Base-by-base conservation (phyloP, 2,888 invertebrate species). In the Nephrotoma flavescens region DNA sequence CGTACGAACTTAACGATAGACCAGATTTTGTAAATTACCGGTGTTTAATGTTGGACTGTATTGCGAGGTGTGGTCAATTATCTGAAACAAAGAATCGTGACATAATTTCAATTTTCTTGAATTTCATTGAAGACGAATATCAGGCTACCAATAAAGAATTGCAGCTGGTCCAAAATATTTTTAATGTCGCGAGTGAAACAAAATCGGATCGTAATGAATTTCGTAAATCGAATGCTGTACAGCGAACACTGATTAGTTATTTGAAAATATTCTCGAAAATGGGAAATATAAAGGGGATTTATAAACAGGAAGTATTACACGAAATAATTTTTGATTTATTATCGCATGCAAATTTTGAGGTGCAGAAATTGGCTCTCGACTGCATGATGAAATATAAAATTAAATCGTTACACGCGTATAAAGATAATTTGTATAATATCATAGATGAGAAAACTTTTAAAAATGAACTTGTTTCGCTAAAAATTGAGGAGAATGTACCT, bases 361-460 rank as follows among this genome's bases (percentile, higher is more conserved):
- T 99, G 6, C 99, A 99, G 91, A 97, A 95, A 90, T 93, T 94
- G 86, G 96, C 98, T 0, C 91, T 99, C 71, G 96, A 96, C 89
- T 99, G 98, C 90, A 91, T 99, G 1, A 92, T 97, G 89, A 95
- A 96, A 0, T 99, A 98, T 91, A 97, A 96, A 90, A 94, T 95
- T 88, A 96, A 96, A 90, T 95, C 94, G 89, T 90, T 98, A 6
- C 90, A 92, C 0, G 95, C 96, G 0, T 98, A 99, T 90, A 96
- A 96, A 90, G 95, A 94, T 71, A 94, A 97, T 89, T 92, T 99
- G 86, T 94, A 95, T 88, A 94, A 95, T 88, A 92, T 99, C 86
- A 93, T 98, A 4, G 96, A 97, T 89, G 97, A 98, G 88, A 96
- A 96, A 89, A 96, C 96, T 88, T 96, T 99, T 88, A 97, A 96